Evolutionary conservation across 2,888 invertebrate species (phyloP), one percentile per base, ranked within the genome.

Genomic region (Noctua comes): DNA sequence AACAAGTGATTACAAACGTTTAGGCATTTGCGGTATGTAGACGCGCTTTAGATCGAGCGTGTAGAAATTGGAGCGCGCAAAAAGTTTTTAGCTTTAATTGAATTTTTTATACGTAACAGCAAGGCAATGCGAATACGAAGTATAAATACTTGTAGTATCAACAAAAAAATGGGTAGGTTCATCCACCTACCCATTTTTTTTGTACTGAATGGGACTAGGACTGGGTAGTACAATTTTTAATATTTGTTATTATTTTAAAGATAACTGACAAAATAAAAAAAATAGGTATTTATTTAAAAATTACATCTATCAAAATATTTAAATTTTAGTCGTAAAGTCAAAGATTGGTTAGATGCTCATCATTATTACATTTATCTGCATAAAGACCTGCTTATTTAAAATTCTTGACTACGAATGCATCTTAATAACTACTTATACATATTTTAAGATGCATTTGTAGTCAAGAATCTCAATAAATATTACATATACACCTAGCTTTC

Each of bases 1-100:
- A 86, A 77, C 77, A 86, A 77, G 65, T 86, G 83, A 75, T 86
- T 86, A 86, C 86, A 85, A 77, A 82, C 88, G 83, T 79, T 83
- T 74, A 73, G 70, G 68, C 74, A 84, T 81, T 82, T 71, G 71
- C 36, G 75, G 79, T 72, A 80, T 77, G 81, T 51, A 72, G 68
- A 79, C 70, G 68, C n/a, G 71, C 51, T 76, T 27, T 71, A 64
- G 31, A 65, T 59, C 18, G 62, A 64, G 51, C 68, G 73, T 62
- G 24, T n/a, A 62, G 31, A 71, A 76, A 71, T 51, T 80, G 80
- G 80, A 84, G 46, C 80, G 80, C 43, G 65, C 36, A 79, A 51
- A 40, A 51, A 70, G 13, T 2, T 59, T 59, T 59, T 57, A 27
- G 13, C 13, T 40, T 77, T 31, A 2, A 16, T 76, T 4, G 36